These are phyloP conservation scores for Thunnus maccoyii DNA, from an alignment of 2,113 vertebrate genomes.

Conservation along the genomic window DNA sequence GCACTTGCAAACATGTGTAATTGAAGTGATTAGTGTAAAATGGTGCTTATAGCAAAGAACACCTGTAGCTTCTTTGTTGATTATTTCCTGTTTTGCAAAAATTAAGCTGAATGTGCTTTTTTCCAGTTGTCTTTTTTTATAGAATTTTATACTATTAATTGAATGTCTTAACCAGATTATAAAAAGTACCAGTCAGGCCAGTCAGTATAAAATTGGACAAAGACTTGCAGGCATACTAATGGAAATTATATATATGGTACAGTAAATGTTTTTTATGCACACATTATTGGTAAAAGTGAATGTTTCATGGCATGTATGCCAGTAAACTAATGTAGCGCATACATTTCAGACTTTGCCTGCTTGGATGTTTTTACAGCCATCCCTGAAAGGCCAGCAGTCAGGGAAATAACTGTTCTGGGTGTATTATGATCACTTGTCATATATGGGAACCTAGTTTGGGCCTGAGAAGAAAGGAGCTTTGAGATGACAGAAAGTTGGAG, in stretches of 20 bases:
- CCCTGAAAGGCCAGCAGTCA: slow-evolving; percentile 19
- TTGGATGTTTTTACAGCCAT: slow-evolving; percentile 22
- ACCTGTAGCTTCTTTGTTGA: slow-evolving; percentile 38
- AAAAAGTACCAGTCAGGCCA: slow-evolving; percentile 3
- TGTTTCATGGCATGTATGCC: slow-evolving; percentile 20
- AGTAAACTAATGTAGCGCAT: slow-evolving; percentile 20
- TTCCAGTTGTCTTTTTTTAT: background rate
- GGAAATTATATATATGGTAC: slow-evolving; percentile 3
- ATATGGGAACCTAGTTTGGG: slow-evolving; percentile 41
- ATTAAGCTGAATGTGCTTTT: background rate
- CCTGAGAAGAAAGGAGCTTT: slow-evolving; percentile 56
- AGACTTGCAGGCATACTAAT: slow-evolving; percentile 8
- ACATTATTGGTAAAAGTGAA: slow-evolving; percentile 23
- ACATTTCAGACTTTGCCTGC: slow-evolving; percentile 1
- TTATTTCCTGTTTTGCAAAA: slow-evolving; percentile 1
- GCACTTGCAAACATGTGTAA: background rate
- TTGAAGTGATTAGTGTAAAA: background rate
- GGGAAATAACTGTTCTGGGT: slow-evolving; percentile 16
- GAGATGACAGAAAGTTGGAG: slow-evolving; percentile 61
- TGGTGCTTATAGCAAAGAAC: slow-evolving; percentile 1
- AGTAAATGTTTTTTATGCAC: slow-evolving; percentile 32
- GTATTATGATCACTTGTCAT: slow-evolving; percentile 50
- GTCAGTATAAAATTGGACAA: slow-evolving; percentile 7
- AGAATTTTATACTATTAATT: background rate
- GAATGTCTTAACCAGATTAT: background rate